A percentile compares a stretch with the other conserved stretches of the same genome.
These are phyloP conservation scores for Atractosteus spatula DNA, from an alignment of 2,113 vertebrate species.

Conservation along the genomic window DNA sequence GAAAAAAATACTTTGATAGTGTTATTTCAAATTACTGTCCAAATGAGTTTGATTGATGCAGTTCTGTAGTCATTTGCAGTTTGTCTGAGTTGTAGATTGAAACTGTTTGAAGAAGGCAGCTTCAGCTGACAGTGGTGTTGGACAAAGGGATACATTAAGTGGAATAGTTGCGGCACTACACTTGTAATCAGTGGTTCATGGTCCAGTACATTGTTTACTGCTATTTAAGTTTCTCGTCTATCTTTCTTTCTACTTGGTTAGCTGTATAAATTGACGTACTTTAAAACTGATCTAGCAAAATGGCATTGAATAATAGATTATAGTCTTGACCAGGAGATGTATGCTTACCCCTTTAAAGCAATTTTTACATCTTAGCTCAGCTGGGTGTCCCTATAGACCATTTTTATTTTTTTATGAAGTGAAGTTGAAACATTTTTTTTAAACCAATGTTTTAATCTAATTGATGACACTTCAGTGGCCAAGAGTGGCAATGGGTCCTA, in stretches of 20 bases:
- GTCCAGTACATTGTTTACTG: not conserved
- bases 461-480: conserved; percentile 80
- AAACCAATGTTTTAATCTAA: conserved; percentile 85
- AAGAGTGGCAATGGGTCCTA: conserved; percentile 77
- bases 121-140: not conserved
- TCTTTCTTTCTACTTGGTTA: conserved; percentile 44
- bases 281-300: conserved; percentile 79
- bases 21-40: not conserved
- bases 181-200: conserved; percentile 1
- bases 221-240: not conserved
- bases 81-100: not conserved
- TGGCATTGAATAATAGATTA: conserved; percentile 90
- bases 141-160: conserved; percentile 3
- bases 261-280: conserved; percentile 67
- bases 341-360: conserved; percentile 89
- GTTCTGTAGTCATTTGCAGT: not conserved
- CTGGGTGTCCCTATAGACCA: conserved; percentile 83
- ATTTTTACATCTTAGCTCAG: conserved; percentile 85
- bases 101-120: not conserved
- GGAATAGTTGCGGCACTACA: not conserved
- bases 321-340: conserved; percentile 82
- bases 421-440: conserved; percentile 80
- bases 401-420: conserved; percentile 94
- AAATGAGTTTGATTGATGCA: not conserved
- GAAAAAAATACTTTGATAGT: not conserved